Evolutionary conservation across 2,797 vertebrate genomes (phyloP).

Genomic region (Anas bahamensis): DNA sequence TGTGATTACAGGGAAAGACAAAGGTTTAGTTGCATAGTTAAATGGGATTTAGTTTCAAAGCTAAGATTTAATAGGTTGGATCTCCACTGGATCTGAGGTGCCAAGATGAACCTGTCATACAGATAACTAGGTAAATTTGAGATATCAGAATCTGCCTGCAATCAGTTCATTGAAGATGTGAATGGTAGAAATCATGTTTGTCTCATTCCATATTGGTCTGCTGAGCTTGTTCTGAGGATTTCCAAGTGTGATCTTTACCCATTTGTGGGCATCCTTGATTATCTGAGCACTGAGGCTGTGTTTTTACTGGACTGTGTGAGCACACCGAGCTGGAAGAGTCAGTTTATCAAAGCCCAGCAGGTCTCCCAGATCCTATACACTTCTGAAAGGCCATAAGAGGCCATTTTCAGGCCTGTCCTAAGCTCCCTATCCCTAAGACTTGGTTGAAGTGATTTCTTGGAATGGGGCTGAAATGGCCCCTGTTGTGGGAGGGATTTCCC

Average conservation of each 20-base stretch:
- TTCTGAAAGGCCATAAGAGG: rapidly evolving
- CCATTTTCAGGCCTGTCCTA: not conserved
- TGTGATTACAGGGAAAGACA: constrained; percentile 4
- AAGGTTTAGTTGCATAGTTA: not conserved
- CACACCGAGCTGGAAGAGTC: not conserved
- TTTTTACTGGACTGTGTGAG: not conserved
- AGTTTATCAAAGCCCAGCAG: not conserved
- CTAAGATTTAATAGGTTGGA: not conserved
- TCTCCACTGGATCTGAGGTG: not conserved
- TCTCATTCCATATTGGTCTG: not conserved
- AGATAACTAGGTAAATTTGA: not conserved
- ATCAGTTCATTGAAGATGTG: not conserved
- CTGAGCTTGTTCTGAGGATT: not conserved
- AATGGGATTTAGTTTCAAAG: not conserved
- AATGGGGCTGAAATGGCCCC: not conserved
- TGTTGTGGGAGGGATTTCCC: not conserved
- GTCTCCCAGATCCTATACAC: not conserved
- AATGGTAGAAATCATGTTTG: not conserved
- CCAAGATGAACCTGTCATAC: not conserved
- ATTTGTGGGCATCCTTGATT: not conserved
- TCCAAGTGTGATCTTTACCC: not conserved
- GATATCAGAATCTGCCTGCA: not conserved
- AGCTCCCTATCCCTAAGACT: not conserved
- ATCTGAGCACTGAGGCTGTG: not conserved
- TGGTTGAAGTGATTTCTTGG: not conserved